These are phyloP conservation scores for Vidua macroura DNA, from an alignment of 2,113 vertebrate genomes.

Conservation along the genomic window DNA sequence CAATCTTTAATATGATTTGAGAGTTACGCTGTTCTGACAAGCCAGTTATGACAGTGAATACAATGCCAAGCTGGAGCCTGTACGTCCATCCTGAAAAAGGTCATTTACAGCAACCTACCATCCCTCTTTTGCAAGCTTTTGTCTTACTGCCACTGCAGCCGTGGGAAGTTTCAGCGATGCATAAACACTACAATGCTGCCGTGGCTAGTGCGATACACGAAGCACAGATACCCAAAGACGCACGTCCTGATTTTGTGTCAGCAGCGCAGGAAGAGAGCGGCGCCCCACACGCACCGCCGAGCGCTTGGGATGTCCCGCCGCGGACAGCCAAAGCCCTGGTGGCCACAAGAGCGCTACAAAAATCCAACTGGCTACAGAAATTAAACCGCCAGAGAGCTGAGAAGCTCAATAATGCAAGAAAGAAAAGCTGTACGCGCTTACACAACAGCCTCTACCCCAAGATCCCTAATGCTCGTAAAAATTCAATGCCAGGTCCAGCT, in stretches of 20 bases:
- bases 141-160: background rate
- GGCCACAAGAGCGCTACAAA: background rate
- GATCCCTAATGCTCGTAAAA: background rate
- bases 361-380: background rate
- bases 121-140: background rate
- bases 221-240: accelerated
- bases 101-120: background rate
- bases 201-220: background rate
- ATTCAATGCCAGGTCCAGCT: background rate
- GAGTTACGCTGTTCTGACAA: background rate
- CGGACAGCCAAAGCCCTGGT: accelerated
- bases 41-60: background rate
- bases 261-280: background rate
- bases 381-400: background rate
- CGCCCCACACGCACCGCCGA: accelerated
- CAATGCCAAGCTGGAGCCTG: too few species aligned
- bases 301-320: background rate
- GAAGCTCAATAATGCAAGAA: background rate
- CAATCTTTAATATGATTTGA: background rate
- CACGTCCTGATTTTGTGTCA: background rate
- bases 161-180: background rate
- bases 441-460: background rate
- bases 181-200: background rate
- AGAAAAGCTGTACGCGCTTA: background rate
- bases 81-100: background rate